Evolutionary conservation across 2,113 vertebrate genomes (phyloP).

Genomic region (Eolophus roseicapilla): DNA sequence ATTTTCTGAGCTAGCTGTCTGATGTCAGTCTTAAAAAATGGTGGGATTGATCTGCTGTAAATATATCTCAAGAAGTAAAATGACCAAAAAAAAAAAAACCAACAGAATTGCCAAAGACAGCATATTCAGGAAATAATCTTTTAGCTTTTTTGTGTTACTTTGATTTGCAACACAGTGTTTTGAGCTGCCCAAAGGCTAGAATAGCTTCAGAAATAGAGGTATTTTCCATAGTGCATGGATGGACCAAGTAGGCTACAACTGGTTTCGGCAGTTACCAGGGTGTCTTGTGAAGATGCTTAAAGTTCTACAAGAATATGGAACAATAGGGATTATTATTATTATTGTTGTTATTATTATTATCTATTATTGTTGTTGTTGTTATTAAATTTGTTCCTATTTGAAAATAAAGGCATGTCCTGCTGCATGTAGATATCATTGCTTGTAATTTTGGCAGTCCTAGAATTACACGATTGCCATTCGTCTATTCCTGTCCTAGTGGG

Average conservation of each 20-base stretch:
- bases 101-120: neutral
- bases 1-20: neutral
- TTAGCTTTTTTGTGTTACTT: neutral
- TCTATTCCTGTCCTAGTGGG: neutral
- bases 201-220: neutral
- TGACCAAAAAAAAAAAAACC: neutral
- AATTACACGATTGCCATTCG: neutral
- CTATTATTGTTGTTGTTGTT: neutral
- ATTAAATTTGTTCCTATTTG: neutral
- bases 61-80: neutral
- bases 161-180: neutral
- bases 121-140: neutral
- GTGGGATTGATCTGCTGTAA: neutral
- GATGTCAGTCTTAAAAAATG: neutral
- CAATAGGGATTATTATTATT: neutral
- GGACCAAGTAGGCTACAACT: fast-evolving
- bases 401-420: neutral
- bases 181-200: neutral
- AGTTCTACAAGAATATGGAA: neutral
- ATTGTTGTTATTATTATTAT: neutral
- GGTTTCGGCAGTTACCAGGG: neutral
- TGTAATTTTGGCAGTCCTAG: neutral
- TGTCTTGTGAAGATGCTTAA: neutral
- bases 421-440: neutral
- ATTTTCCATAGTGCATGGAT: neutral